These are phyloP conservation scores for Epinephelus malabaricus DNA, from an alignment of 2,797 vertebrate genomes.

Conservation along the genomic window DNA sequence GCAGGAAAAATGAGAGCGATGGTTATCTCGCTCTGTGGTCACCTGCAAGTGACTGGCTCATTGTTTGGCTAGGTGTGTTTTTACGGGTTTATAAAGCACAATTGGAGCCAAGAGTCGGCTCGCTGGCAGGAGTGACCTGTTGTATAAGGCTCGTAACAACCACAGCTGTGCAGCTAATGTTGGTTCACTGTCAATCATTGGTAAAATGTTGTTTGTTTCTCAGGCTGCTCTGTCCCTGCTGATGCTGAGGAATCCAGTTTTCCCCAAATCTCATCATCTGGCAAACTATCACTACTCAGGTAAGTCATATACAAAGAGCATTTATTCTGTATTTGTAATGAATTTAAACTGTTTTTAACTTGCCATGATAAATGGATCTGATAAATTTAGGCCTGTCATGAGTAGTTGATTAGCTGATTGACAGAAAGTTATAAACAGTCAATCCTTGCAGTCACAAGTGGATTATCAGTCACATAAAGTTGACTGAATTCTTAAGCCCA, in stretches of 20 bases:
- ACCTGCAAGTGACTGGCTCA: conserved; percentile 14
- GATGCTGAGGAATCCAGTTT: conserved; percentile 89
- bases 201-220: conserved; percentile 42
- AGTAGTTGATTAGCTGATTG: too few relatives aligned
- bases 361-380: too few relatives aligned
- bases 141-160: conserved; percentile 17
- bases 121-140: conserved; percentile 3
- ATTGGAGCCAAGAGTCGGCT: conserved; percentile 2
- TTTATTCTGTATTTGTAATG: background rate
- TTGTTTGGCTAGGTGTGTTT: conserved; percentile 5
- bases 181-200: background rate
- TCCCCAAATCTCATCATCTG: conserved; percentile 88
- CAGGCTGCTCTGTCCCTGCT: conserved; percentile 92
- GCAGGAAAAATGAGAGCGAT: conserved; percentile 17
- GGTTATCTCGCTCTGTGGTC: conserved; percentile 29
- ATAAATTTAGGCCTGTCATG: too few relatives aligned
- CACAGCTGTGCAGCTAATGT: background rate
- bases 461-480: too few relatives aligned
- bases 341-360: too few relatives aligned
- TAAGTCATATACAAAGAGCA: conserved; percentile 52
- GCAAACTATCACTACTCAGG: conserved; percentile 97
- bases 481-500: too few relatives aligned
- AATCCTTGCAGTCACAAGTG: too few relatives aligned
- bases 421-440: too few relatives aligned
- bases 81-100: conserved; percentile 10